phyloP scores from a whole-genome alignment of 2,797 vertebrate genomes.

The Sarcophilus harrisii region DNA sequence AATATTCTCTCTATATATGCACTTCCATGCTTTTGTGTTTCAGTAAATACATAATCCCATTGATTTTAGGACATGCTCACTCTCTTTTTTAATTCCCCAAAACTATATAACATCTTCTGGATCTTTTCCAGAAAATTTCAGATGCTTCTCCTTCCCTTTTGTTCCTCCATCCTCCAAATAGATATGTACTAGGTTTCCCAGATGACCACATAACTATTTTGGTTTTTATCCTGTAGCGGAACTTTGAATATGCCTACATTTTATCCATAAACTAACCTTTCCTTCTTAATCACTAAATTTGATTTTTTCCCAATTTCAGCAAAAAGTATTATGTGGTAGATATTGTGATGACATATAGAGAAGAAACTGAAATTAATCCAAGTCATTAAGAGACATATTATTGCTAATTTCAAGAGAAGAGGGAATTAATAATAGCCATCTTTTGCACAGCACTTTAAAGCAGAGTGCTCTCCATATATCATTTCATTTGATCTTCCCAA shows the following conservation, averaged over 20 bases:
- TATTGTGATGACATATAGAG: constrained; percentile 55
- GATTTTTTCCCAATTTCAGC: background rate
- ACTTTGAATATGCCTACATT: constrained; percentile 6
- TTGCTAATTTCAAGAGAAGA: constrained; percentile 54
- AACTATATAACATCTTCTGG: background rate
- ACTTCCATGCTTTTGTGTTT: background rate
- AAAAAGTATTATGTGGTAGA: constrained; percentile 56
- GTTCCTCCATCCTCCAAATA: rapidly evolving
- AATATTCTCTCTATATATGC: background rate
- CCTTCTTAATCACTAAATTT: background rate
- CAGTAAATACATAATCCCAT: background rate
- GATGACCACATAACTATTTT: background rate
- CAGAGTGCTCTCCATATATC: background rate
- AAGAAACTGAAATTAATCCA: constrained; percentile 77
- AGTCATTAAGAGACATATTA: constrained; percentile 77
- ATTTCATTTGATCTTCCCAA: background rate
- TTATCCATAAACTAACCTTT: background rate
- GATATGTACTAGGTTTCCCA: background rate
- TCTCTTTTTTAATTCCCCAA: background rate
- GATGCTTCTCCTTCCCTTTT: background rate
- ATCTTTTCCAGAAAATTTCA: background rate
- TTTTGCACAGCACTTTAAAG: background rate
- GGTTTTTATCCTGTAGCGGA: background rate
- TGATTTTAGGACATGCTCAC: background rate
- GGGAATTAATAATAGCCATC: background rate